A percentile compares a stretch with the other conserved stretches of the same genome.
These are phyloP conservation scores for Pegoplata infirma DNA, from an alignment of 2,888 invertebrate genomes.

Conservation along the genomic window DNA sequence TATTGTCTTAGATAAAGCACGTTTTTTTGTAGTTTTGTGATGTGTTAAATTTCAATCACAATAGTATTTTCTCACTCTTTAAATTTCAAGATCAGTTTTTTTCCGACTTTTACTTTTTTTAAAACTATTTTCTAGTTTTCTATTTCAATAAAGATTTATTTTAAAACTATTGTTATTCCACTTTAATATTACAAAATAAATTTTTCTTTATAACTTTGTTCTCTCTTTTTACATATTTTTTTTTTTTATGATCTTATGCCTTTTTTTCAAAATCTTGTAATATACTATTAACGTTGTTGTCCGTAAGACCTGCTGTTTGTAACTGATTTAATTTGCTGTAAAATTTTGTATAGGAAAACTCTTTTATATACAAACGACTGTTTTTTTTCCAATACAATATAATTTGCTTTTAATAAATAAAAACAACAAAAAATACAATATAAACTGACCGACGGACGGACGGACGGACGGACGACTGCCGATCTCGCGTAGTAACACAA, in stretches of 20 bases:
- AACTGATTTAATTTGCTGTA: slow-evolving; percentile 69
- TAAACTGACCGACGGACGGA: no score
- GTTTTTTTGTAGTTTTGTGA: slow-evolving; percentile 29
- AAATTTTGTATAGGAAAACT: slow-evolving; percentile 71
- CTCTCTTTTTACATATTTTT: background rate
- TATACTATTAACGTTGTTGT: slow-evolving; percentile 63
- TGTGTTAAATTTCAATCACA: slow-evolving; percentile 7
- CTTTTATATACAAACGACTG: slow-evolving; percentile 52
- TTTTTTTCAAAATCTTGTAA: slow-evolving; percentile 5
- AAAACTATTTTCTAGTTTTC: no score
- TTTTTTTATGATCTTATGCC: background rate
- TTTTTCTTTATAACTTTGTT: background rate
- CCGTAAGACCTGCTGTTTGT: slow-evolving; percentile 66
- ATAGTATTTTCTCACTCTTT: background rate
- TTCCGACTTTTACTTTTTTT: background rate
- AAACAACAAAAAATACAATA: slow-evolving; percentile 22
- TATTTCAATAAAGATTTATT: no score
- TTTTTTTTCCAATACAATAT: slow-evolving; percentile 41
- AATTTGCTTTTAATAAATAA: slow-evolving; percentile 23
- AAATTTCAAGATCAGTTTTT: slow-evolving; percentile 38
- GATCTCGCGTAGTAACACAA: slow-evolving; percentile 50
- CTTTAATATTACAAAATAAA: no score
- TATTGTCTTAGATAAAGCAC: slow-evolving; percentile 20
- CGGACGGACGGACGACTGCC: no score
- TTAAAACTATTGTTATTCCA: no score